Evolutionary conservation across 2,888 invertebrate species (phyloP).

Genomic region (Cerceris rybyensis): DNA sequence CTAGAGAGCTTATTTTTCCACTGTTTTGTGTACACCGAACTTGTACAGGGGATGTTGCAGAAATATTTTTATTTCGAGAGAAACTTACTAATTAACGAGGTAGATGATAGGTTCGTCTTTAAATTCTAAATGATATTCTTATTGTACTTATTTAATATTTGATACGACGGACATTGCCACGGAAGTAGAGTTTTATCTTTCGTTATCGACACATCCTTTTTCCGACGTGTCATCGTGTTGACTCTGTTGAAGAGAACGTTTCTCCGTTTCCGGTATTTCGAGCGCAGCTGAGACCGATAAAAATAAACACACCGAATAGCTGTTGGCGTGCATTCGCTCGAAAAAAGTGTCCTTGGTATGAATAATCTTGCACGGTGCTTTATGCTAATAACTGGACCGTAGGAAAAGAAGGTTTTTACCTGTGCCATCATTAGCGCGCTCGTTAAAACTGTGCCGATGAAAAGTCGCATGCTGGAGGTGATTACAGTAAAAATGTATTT

Average conservation of each 20-base stretch:
- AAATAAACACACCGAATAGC: conserved; percentile 20
- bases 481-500: conserved; percentile 8
- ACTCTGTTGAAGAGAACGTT: neutral
- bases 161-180: neutral
- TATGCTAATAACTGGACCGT: conserved; percentile 10
- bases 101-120: neutral
- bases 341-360: conserved; percentile 8
- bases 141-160: neutral
- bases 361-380: conserved; percentile 20
- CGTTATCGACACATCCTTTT: conserved; percentile 16
- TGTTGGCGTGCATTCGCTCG: conserved; percentile 5
- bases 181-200: conserved; percentile 32
- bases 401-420: conserved; percentile 22
- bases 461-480: conserved; percentile 22
- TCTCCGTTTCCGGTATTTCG: conserved; percentile 5
- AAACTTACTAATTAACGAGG: neutral
- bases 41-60: neutral
- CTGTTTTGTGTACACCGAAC: neutral
- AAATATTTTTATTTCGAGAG: neutral
- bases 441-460: conserved; percentile 19
- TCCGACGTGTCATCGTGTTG: conserved; percentile 3
- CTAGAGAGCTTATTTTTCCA: neutral
- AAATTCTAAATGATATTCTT: neutral
- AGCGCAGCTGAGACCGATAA: neutral
- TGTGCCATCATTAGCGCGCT: conserved; percentile 8